Percentiles rank a stretch among this genome's conserved stretches.
phyloP scores from a whole-genome alignment of 2,797 vertebrate species.

The Staurois parvus region DNA sequence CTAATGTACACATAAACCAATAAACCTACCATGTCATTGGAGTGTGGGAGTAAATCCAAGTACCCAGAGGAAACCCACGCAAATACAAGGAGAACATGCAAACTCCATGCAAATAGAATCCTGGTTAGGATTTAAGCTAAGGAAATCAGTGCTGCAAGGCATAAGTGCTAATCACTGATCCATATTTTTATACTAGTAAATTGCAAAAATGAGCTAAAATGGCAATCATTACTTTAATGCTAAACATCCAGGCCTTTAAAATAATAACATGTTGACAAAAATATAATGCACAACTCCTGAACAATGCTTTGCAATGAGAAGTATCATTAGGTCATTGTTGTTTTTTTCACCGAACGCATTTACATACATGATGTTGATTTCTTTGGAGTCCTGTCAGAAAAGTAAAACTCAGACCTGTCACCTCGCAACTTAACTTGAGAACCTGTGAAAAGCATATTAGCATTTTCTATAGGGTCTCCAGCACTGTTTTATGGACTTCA shows the following conservation, averaged over 20 bases:
- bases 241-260: neutral
- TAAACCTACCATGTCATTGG: too few relatives aligned
- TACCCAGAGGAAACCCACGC: too few relatives aligned
- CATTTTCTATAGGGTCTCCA: conserved; percentile 6
- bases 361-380: neutral
- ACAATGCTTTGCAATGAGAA: neutral
- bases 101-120: too few relatives aligned
- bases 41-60: too few relatives aligned
- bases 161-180: too few relatives aligned
- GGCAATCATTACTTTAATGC: neutral
- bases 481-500: conserved; percentile 17
- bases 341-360: neutral
- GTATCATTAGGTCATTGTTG: neutral
- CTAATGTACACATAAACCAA: too few relatives aligned
- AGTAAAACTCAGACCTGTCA: neutral
- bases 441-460: conserved; percentile 7
- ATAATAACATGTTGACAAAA: neutral
- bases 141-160: too few relatives aligned
- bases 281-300: neutral
- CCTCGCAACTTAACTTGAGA: neutral
- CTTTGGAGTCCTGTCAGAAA: neutral
- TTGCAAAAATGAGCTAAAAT: neutral
- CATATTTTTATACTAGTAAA: neutral
- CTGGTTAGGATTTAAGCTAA: too few relatives aligned
- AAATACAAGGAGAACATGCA: too few relatives aligned